Conservation (phyloP, 2,113 vertebrate genomes). For the Pollachius pollachius region DNA sequence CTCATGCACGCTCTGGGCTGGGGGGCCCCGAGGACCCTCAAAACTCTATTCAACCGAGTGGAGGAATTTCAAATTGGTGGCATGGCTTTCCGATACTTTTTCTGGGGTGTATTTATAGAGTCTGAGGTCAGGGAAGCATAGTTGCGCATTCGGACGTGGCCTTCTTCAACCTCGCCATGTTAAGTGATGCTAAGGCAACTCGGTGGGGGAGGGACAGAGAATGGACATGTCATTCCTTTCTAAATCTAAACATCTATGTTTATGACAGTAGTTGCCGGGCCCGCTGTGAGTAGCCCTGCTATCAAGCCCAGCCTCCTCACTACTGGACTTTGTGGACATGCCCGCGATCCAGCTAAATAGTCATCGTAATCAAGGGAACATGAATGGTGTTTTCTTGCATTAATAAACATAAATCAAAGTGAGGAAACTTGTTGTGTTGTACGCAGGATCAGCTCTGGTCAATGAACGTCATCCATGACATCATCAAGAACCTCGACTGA, state of each 20-base stretch:
- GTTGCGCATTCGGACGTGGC: conserved; percentile 33
- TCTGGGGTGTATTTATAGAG: conserved; percentile 55
- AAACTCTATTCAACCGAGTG: conserved; percentile 30
- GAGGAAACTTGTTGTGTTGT: too few relatives aligned
- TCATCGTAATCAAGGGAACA: too few relatives aligned
- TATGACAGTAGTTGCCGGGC: conserved; percentile 39
- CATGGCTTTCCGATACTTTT: conserved; percentile 48
- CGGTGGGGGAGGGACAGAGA: conserved; percentile 27
- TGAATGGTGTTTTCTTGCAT: too few relatives aligned
- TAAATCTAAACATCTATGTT: conserved; percentile 49
- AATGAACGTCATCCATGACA: too few relatives aligned
- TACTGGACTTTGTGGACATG: background rate
- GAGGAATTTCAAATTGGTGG: conserved; percentile 45
- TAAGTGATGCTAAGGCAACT: conserved; percentile 43
- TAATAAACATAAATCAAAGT: too few relatives aligned
- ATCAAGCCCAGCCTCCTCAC: background rate
- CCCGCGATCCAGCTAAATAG: too few relatives aligned
- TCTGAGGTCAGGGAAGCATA: conserved; percentile 42
- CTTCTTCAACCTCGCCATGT: conserved; percentile 52
- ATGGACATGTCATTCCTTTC: conserved; percentile 37
- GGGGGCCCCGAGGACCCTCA: conserved; percentile 23
- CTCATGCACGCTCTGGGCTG: conserved; percentile 40
- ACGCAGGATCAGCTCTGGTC: too few relatives aligned
- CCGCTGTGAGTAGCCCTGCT: conserved; percentile 3
- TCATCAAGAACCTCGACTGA: background rate